A percentile compares a stretch with the other conserved stretches of the same genome.
These are phyloP conservation scores for Tanaodytes sp. DNA, from an alignment of 2,888 invertebrate species.

Conservation along the genomic window DNA sequence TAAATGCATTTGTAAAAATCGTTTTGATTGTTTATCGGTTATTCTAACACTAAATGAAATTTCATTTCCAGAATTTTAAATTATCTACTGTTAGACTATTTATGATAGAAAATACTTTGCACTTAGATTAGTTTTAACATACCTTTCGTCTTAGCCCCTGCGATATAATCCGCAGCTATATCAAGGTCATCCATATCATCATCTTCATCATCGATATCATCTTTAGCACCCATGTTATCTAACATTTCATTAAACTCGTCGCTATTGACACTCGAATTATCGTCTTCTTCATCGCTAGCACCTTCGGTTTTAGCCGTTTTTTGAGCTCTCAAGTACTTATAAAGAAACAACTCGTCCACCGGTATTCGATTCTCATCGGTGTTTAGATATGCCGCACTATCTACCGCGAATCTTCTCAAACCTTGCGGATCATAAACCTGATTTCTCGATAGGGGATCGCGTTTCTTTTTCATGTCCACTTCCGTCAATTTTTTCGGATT, in stretches of 20 bases:
- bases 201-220: slow-evolving; percentile 52
- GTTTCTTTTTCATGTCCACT: slow-evolving; percentile 75
- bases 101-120: too few species aligned
- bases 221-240: slow-evolving; percentile 68
- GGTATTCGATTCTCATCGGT: slow-evolving; percentile 84
- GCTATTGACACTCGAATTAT: slow-evolving; percentile 71
- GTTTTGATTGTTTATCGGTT: too few species aligned
- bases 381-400: slow-evolving; percentile 81
- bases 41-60: too few species aligned
- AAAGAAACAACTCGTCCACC: slow-evolving; percentile 90
- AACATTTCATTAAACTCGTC: slow-evolving; percentile 75
- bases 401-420: slow-evolving; percentile 81
- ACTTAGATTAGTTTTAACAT: too few species aligned
- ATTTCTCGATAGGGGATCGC: slow-evolving; percentile 79
- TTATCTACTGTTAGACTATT: too few species aligned
- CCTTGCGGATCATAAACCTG: slow-evolving; percentile 83
- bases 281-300: slow-evolving; percentile 70
- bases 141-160: slow-evolving; percentile 65
- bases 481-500: slow-evolving; percentile 84
- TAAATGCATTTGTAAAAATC: too few species aligned
- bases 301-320: slow-evolving; percentile 43
- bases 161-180: slow-evolving; percentile 72
- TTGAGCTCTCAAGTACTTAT: slow-evolving; percentile 75
- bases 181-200: slow-evolving; percentile 80
- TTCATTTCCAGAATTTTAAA: too few species aligned